Conservation (phyloP, 2,888 invertebrate species). For the Neelides folsomi region DNA sequence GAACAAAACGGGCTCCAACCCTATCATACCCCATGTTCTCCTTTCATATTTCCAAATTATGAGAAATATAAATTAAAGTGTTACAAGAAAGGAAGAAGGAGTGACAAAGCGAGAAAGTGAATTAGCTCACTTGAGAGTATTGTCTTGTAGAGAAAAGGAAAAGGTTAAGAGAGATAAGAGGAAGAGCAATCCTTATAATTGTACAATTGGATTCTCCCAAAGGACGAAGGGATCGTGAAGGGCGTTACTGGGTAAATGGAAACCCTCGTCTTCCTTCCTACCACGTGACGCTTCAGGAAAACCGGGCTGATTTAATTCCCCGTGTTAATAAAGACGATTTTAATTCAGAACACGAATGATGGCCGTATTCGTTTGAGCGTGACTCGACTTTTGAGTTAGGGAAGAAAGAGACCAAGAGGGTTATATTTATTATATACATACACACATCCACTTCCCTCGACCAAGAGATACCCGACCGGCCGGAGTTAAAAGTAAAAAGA, state of each 20-base stretch:
- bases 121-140: constrained; percentile 6
- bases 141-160: not conserved
- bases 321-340: constrained; percentile 14
- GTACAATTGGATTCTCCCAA: not conserved
- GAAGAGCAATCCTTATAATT: not conserved
- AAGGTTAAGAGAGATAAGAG: not conserved
- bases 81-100: not conserved
- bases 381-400: constrained; percentile 16
- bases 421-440: not conserved
- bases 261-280: not conserved
- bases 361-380: constrained; percentile 23
- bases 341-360: constrained; percentile 27
- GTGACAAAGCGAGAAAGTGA: constrained; percentile 9
- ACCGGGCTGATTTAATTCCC: constrained; percentile 14
- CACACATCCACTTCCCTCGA: too few relatives aligned
- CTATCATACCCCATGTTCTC: not conserved
- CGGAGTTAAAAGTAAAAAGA: too few relatives aligned
- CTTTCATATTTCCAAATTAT: not conserved
- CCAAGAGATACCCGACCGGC: too few relatives aligned
- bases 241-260: not conserved
- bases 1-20: too few relatives aligned
- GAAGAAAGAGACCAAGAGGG: constrained; percentile 2
- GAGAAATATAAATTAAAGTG: not conserved
- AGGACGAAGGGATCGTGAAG: not conserved
- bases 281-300: not conserved